Base-by-base conservation (phyloP, 2,888 invertebrate genomes). In the Eumerus sabulonum region DNA sequence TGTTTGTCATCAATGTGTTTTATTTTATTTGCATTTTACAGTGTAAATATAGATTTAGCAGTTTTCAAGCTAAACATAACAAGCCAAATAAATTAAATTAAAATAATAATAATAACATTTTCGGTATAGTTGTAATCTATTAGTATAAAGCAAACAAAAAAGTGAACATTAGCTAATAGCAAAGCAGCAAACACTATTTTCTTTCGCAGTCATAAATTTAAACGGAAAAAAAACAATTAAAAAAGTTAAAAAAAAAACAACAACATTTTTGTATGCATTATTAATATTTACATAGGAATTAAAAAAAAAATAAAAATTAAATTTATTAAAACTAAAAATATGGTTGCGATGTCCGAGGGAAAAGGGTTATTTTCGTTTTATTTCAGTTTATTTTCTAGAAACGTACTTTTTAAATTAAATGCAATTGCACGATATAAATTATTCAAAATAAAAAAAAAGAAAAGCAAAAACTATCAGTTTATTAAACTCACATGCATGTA, bases 211-310 rank as follows among this genome's bases (percentile, higher is more conserved):
- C 53, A 64, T 60, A 66, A 60, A 70, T 60, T 27, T 53, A 48
- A 57, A 60, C 11, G 50, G 59, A 40, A 60, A 62, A 68, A 42
- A 62, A 27, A 72, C n/a, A 76, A 44, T 57, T 64, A 47, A 64
- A 27, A 27, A 12, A 35, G 51, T 18, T 60, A 70, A 57, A 53
- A 47, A 68, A 76, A 67, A 40, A 67, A 54, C 42, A 79, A 72
- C 76, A 73, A 68, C 64, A 56, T 72, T 76, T 81, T 76, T 77
- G 77, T 77, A 82, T 77, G 72, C 77, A 79, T 73, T 67, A 79
- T 63, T 64, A 77, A 72, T 67, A 67, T 79, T 66, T 66, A 66
- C 54, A 77, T 74, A 79, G 57, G 76, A 48, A 68, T 53, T 48
- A 62, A 27, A 62, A 45, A 53, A 27, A 27, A 54, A 66, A 67